Base-by-base conservation (phyloP, 2,113 vertebrate genomes). In the Peromyscus leucopus region DNA sequence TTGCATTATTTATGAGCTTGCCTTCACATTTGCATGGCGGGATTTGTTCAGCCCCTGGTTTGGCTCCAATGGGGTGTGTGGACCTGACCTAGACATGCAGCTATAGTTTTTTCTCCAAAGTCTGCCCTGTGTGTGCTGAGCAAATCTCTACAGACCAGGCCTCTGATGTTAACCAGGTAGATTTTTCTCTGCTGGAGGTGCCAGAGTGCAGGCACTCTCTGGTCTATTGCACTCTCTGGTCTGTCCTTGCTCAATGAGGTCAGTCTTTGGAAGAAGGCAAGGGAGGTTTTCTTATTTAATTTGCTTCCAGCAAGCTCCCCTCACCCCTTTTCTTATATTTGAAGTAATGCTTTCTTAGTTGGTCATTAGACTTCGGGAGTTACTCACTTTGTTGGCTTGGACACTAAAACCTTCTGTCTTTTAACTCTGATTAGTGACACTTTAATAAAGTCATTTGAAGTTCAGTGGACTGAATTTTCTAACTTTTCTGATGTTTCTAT, bases 381-480 rank as follows among this genome's bases (percentile, higher is more conserved):
- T 99, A 99, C 98, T 99, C 99, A 98, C 98, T 98, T 98, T 96
- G 98, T 99, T 99, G 99, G 99, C 97, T 97, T 97, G 98, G 99
- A 99, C 99, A 99, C 99, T 99, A 99, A 99, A 99, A 99, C 99
- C 98, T 98, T 99, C 98, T 99, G 99, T 99, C 99, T 99, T 98
- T 98, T 98, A 96, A 96, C 98, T 99, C 99, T 99, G 99, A 99
- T 99, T 99, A 99, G 99, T 99, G 99, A 99, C 99, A 99, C 99
- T 99, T 99, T 99, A 99, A 99, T 99, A 99, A 99, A 99, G 99
- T 99, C 99, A 99, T 99, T 99, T 99, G 99, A 99, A 99, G 99
- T 99, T 99, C 99, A 99, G 99, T 98, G 98, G 99, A 99, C 99
- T 99, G 99, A 99, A 99, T 99, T 99, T 99, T 99, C 99, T 98